These are phyloP conservation scores for Garra rufa DNA, from an alignment of 2,113 vertebrate genomes.

Conservation along the genomic window DNA sequence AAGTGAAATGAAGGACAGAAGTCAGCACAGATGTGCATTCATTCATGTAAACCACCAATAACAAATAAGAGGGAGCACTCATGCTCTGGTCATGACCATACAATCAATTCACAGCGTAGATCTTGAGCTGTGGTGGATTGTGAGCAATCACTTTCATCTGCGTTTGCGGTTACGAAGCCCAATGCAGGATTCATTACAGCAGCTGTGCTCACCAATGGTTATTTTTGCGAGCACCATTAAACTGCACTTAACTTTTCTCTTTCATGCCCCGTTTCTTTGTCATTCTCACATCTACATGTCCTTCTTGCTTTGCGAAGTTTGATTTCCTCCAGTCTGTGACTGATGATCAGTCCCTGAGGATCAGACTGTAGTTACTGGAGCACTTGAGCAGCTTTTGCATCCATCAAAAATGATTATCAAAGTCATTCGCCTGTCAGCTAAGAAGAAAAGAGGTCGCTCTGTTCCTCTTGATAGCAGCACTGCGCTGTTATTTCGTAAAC, in stretches of 20 bases:
- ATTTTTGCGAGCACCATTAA: conserved; percentile 6
- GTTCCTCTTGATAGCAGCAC: not conserved
- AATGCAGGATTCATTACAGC: conserved; percentile 44
- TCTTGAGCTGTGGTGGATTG: conserved; percentile 28
- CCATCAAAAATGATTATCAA: conserved; percentile 39
- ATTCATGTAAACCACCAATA: not conserved
- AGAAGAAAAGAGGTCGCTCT: not conserved
- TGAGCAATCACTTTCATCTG: conserved; percentile 48
- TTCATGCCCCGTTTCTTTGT: not conserved
- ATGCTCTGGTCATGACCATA: conserved; percentile 13
- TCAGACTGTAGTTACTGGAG: not conserved
- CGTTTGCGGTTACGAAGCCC: conserved; percentile 15
- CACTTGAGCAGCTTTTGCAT: not conserved
- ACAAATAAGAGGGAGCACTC: conserved; percentile 33
- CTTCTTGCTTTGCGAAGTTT: not conserved
- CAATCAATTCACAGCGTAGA: conserved; percentile 31
- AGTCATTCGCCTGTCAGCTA: conserved; percentile 32
- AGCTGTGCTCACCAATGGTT: conserved; percentile 6
- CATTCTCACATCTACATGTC: not conserved
- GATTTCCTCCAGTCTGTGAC: not conserved
- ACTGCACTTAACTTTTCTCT: conserved; percentile 31
- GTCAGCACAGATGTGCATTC: not conserved
- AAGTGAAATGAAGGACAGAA: not conserved
- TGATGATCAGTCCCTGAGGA: not conserved
- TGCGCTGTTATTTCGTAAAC: conserved; percentile 6